Evolutionary conservation across 1,140 invertebrate species (phyloP), one percentile per base, ranked within the genome.

Genomic region (Danaus plexippus): DNA sequence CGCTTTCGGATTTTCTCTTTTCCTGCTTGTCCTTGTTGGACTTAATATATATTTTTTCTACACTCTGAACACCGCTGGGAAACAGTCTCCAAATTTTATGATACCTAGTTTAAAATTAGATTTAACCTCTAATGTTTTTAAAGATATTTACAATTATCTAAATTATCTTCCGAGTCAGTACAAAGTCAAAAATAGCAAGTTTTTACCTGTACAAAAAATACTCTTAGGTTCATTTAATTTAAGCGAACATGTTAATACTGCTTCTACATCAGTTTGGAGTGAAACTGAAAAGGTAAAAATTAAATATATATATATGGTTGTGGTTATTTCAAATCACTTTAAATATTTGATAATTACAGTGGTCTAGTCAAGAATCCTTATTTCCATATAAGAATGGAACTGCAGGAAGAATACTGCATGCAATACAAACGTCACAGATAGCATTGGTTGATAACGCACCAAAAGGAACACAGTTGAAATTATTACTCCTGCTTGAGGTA

Each of bases 401-500:
- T 41, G 84, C 94, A 67, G 94, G 94, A 43, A 90, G 90, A 67
- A 88, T 97, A 54, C 75, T 97, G 12, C 80, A 91, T 45, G 90
- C 91, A 10, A 85, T 97, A 64, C 89, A 91, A 43, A 90, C 87
- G 50, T 88, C 91, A 32, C 91, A 90, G 73, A 94, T 98, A 65
- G 85, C 90, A 2, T 83, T 90, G 53, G 94, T 93, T 10, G 93
- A 94, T 78, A 92, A 94, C 83, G 92, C 91, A 77, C 90, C 77
- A 49, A 89, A 92, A 77, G 97, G 97, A 50, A 97, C 96, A 42
- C 97, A 98, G 85, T 87, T 98, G 15, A 98, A 98, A 85, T 78
- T 98, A 11, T 85, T 94, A 64, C 73, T 98, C 11, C 90, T 91
- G 11, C 86, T 98, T 46, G 89, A 94, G 75, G 89, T 90, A 80